Percentiles rank a stretch among this genome's conserved stretches.
Evolutionary conservation across 2,113 vertebrate species (phyloP).

Genomic region (Saguinus imperator): DNA sequence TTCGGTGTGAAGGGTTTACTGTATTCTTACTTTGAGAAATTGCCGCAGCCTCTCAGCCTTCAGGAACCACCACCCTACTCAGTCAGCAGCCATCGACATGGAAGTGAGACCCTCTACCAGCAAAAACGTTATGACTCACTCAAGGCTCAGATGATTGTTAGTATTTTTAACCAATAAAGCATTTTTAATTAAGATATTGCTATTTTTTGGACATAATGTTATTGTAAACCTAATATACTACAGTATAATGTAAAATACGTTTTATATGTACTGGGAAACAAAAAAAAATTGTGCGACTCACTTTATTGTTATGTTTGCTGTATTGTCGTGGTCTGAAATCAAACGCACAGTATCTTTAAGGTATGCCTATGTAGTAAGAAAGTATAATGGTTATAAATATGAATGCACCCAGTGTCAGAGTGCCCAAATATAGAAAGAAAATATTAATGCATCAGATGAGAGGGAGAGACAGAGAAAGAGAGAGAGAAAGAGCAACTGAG

Average conservation of each 20-base stretch:
- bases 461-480: too few relatives aligned
- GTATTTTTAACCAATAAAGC: neutral
- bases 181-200: neutral
- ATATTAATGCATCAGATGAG: neutral
- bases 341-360: neutral
- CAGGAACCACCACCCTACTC: neutral
- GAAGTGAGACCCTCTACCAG: neutral
- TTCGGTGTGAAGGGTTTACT: neutral
- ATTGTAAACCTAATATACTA: neutral
- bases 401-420: neutral
- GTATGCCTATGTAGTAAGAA: neutral
- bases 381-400: neutral
- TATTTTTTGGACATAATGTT: neutral
- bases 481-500: too few relatives aligned
- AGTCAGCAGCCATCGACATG: neutral
- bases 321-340: neutral
- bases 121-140: neutral
- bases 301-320: neutral
- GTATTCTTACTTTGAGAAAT: neutral
- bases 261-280: neutral
- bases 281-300: neutral
- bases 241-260: neutral
- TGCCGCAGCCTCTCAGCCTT: neutral
- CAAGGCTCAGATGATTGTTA: neutral
- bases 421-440: neutral